Evolutionary conservation across 2,797 vertebrate species (phyloP).

Genomic region (Clamator glandarius): DNA sequence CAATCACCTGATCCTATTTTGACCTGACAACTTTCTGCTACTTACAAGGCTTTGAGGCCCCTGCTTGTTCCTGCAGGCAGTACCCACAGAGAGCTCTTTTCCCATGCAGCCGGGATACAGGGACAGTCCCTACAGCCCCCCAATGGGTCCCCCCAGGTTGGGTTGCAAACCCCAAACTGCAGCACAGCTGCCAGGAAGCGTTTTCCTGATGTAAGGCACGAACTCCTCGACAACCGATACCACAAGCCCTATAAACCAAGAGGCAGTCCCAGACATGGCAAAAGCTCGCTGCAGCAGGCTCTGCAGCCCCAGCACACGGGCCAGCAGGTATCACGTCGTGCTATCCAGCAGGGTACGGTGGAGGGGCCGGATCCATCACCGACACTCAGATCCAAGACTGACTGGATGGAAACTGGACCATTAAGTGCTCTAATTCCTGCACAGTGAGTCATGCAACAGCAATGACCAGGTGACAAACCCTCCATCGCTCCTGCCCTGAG

Average conservation of each 20-base stretch:
- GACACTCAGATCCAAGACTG: not conserved
- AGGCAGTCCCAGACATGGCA: not conserved
- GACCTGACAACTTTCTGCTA: not conserved
- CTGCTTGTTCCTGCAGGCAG: not conserved
- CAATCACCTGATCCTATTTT: not conserved
- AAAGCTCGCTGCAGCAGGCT: not conserved
- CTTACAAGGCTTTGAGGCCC: not conserved
- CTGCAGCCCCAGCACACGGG: not conserved
- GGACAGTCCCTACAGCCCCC: not conserved
- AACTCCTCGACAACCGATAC: not conserved
- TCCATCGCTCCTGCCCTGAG: not conserved
- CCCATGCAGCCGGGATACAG: rapidly evolving
- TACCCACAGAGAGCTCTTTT: not conserved
- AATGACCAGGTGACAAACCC: not conserved
- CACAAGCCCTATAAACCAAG: not conserved
- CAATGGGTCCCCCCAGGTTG: not conserved
- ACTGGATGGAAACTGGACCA: not conserved
- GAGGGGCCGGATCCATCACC: not conserved
- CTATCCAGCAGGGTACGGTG: not conserved
- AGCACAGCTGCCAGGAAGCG: not conserved
- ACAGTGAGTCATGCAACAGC: not conserved
- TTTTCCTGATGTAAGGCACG: not conserved
- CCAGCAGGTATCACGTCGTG: not conserved
- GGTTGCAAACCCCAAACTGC: not conserved
- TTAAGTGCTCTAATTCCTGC: not conserved